Base-by-base conservation (phyloP, 2,888 invertebrate species). In the Leptopterna dolabrata region DNA sequence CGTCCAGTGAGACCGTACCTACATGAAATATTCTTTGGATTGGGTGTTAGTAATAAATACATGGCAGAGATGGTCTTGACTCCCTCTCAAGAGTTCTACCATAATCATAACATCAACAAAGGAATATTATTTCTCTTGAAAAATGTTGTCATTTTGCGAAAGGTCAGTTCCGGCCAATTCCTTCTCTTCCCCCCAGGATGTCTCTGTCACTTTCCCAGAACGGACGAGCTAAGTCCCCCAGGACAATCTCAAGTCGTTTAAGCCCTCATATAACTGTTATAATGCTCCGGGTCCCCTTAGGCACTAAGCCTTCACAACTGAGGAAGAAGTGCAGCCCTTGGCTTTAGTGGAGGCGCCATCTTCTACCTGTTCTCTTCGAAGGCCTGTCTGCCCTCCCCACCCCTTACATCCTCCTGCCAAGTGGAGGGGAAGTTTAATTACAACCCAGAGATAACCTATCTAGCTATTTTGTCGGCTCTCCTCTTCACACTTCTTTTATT, bases 401-500 rank as follows among this genome's bases (percentile, higher is more conserved):
- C 63, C 13, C 41, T 29, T 29, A 24, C 71, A 71, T 11, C 19
- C 70, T 4, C 24, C 36, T 19, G n/a, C 41, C 73, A 78, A 30
- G 43, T 45, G 45, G 43, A 27, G 27, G 78, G 47, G 78, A 43
- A 78, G 78, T 78, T 78, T 78, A 78, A 78, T 78, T 78, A 78
- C 78, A 78, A 43, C 43, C 47, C 41, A 16, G 78, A 78, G 78
- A 78, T 78, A 78, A 78, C 78, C 45, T 78, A 78, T 78, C 78
- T 78, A 43, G 45, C 45, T 78, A 45, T 78, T 78, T 78, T 78
- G 78, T 78, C 78, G 78, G 78, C 78, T 78, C 45, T 78, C 27
- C 78, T 45, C 78, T 78, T 78, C 78, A 78, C 78, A 78, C 78
- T 78, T 78, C 78, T 78, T 76, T 78, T 73, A 73, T 73, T 78